Evolutionary conservation across 2,888 invertebrate species (phyloP).

Genomic region (Aspidapion aeneum): DNA sequence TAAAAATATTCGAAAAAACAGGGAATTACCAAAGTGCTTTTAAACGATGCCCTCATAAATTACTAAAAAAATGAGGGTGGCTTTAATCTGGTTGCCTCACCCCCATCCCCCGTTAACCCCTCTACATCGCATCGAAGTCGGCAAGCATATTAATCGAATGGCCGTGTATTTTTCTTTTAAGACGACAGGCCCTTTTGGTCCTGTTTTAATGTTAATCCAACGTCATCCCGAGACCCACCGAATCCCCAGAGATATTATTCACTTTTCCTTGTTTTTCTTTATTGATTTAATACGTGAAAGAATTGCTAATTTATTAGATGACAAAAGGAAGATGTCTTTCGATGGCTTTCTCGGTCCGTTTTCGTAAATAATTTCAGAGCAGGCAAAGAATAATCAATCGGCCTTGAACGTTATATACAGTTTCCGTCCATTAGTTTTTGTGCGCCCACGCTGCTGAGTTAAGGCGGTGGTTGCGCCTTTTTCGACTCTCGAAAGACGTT

Average conservation of each 20-base stretch:
- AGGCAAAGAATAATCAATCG: too few species aligned
- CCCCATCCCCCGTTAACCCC: constrained; percentile 20
- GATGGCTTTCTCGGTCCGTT: too few species aligned
- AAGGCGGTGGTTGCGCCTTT: too few species aligned
- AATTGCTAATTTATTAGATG: background rate
- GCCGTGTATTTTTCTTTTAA: constrained; percentile 46
- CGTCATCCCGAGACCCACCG: background rate
- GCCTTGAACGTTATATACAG: too few species aligned
- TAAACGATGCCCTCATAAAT: background rate
- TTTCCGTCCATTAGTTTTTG: too few species aligned
- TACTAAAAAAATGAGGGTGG: background rate
- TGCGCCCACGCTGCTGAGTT: too few species aligned
- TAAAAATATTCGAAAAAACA: background rate
- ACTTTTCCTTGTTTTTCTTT: constrained; percentile 22
- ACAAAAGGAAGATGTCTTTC: background rate
- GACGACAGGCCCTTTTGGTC: constrained; percentile 26
- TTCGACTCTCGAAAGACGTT: too few species aligned
- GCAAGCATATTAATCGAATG: constrained; percentile 49
- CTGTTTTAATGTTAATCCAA: constrained; percentile 25
- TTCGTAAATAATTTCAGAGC: too few species aligned
- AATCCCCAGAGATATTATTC: constrained; percentile 18
- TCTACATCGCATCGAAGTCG: constrained; percentile 28
- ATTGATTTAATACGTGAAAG: constrained; percentile 21
- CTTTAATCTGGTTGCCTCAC: too few species aligned
- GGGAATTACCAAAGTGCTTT: background rate